Evolutionary conservation across 2,113 vertebrate species (phyloP).

Genomic region (Cyanistes caeruleus): DNA sequence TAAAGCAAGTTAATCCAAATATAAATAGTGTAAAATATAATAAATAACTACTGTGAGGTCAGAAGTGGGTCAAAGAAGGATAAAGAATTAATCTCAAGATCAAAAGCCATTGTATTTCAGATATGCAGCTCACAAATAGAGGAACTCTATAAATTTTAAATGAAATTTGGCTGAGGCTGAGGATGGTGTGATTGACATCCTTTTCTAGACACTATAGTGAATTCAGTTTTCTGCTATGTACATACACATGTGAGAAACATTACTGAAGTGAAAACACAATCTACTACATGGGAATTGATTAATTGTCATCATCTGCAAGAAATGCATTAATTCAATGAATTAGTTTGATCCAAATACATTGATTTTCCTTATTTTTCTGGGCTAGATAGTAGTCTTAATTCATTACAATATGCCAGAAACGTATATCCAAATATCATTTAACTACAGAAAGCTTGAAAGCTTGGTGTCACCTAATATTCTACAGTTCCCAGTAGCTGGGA

Average conservation of each 20-base stretch:
- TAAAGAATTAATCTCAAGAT: constrained; percentile 35
- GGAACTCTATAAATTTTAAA: not conserved
- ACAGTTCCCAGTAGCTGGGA: not conserved
- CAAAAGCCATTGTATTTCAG: not conserved
- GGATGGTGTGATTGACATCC: not conserved
- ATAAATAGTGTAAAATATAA: constrained; percentile 4
- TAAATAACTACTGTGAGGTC: not conserved
- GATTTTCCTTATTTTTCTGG: not conserved
- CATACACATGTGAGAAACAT: not conserved
- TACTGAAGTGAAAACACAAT: not conserved
- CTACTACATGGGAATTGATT: not conserved
- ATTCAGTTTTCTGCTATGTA: not conserved
- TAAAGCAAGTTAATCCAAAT: constrained; percentile 26
- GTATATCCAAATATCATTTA: not conserved
- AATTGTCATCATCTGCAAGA: not conserved
- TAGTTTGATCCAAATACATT: not conserved
- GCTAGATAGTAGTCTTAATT: not conserved
- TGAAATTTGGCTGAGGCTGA: not conserved
- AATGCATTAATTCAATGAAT: not conserved
- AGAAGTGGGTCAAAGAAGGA: constrained; percentile 18
- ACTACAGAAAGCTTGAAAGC: not conserved
- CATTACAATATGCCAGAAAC: not conserved
- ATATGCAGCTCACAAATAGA: not conserved
- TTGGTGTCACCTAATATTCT: not conserved
- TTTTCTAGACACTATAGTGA: not conserved